Evolutionary conservation across 2,888 invertebrate genomes (phyloP), one percentile per base, ranked within the genome.

Genomic region (Bembecia ichneumoniformis): DNA sequence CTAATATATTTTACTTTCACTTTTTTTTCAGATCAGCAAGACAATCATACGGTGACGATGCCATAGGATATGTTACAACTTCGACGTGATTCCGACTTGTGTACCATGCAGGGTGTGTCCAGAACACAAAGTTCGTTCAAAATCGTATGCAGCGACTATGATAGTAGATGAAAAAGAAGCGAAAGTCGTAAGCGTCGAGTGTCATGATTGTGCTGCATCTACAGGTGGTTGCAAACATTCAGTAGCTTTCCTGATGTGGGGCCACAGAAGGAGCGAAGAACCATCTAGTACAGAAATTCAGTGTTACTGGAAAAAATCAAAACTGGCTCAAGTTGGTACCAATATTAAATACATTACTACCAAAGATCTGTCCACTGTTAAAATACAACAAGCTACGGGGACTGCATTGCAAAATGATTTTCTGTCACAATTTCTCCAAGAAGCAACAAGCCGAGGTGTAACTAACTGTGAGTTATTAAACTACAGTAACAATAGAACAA

Each of bases 181-280:
- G 43, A 43, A 48, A 43, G 43, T 47, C 35, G 35, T 47, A 7
- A 47, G 47, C 14, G 28, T 47, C 46, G 46, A 50, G 40, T 50
- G 50, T 45, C 36, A 45, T 28, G 51, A 51, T 43, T 51, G 51
- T 51, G 51, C 48, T 34, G 46, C 51, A 46, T 48, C 48, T 40
- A 43, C 46, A 40, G 46, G 51, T 40, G 48, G 48, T 17, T 46
- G 43, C 43, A 46, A 46, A 35, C 48, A 48, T 48, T 48, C 46
- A 28, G 35, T 44, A 44, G 17, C 50, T 47, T 44, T 52, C n/a
- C 47, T 57, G 9, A 54, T 54, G 56, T 57, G 61, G 59, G 16
- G 54, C 11, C 58, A 60, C 15, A 40, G 58, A 14, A 48, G 54
- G 3, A 58, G 53, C 34, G 59, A 58, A 35, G 58, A 58, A 34